phyloP scores from a whole-genome alignment of 2,113 vertebrate genomes.

The Mohoua ochrocephala region DNA sequence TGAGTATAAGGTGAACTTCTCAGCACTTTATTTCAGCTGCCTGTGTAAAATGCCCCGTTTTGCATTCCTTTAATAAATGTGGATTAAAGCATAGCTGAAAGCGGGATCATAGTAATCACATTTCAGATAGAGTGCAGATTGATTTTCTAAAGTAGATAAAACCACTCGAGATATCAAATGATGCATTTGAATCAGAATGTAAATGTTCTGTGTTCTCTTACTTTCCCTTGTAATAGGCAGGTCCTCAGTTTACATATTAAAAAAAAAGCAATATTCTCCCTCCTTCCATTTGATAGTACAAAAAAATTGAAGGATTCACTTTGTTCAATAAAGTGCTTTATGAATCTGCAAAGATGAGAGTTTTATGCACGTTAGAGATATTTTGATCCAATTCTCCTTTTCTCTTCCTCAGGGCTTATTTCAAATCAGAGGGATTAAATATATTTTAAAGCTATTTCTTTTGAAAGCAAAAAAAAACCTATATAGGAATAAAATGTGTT shows the following conservation, averaged over 20 bases:
- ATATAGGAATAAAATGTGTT: not conserved
- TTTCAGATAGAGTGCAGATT: not conserved
- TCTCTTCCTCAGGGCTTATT: not conserved
- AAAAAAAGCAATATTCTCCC: not conserved
- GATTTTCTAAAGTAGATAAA: constrained; percentile 21
- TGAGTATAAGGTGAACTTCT: not conserved
- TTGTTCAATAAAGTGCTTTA: not conserved
- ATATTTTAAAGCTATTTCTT: not conserved
- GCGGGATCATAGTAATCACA: not conserved
- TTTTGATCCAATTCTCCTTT: not conserved
- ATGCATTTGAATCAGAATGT: not conserved
- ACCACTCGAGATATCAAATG: not conserved
- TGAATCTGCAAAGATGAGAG: not conserved
- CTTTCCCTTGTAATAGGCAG: not conserved
- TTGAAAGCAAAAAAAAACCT: not conserved
- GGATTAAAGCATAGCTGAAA: constrained; percentile 13
- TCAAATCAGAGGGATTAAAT: constrained; percentile 9
- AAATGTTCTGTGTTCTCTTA: not conserved
- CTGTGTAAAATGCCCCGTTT: not conserved
- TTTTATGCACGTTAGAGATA: not conserved
- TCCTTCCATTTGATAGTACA: not conserved
- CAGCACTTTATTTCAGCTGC: not conserved
- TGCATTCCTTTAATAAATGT: constrained; percentile 7
- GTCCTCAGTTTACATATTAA: not conserved
- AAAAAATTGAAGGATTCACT: not conserved